phyloP scores from a whole-genome alignment of 2,797 vertebrate genomes.

The Periophthalmus magnuspinnatus region DNA sequence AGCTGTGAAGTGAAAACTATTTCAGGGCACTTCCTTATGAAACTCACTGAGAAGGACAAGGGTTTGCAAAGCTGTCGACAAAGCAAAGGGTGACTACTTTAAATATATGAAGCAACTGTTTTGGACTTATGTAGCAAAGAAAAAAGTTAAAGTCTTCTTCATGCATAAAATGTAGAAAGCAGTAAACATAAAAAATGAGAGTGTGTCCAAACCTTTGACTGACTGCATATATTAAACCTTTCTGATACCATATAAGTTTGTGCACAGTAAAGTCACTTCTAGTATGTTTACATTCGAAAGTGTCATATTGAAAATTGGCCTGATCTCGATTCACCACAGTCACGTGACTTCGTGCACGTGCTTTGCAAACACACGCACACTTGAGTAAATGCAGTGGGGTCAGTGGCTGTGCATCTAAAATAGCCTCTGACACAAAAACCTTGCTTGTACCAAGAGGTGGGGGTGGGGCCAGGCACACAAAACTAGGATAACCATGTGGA shows the following conservation, averaged over 20 bases:
- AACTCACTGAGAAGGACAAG: too few species aligned
- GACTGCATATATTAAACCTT: too few species aligned
- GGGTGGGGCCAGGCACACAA: constrained; percentile 29
- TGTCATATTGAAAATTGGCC: background rate
- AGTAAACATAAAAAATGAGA: too few species aligned
- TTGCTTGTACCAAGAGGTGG: constrained; percentile 65
- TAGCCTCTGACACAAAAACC: constrained; percentile 84
- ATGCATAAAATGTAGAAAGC: too few species aligned
- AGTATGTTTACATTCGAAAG: background rate
- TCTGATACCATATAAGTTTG: background rate
- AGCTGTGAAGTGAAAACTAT: too few species aligned
- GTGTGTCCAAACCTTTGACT: too few species aligned
- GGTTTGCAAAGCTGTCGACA: too few species aligned
- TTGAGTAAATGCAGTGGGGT: constrained; percentile 76
- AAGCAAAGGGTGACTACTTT: too few species aligned
- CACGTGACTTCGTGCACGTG: constrained; percentile 58
- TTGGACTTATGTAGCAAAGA: too few species aligned
- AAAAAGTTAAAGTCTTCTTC: too few species aligned
- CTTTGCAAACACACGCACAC: constrained; percentile 37
- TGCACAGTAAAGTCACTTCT: background rate
- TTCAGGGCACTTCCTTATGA: too few species aligned
- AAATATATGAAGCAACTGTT: too few species aligned
- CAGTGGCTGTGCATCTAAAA: constrained; percentile 83
- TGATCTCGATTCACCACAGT: constrained; percentile 41
- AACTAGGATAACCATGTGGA: constrained; percentile 33